Evolutionary conservation across 1,140 invertebrate genomes (phyloP).

Genomic region (Acromyrmex echinatior): DNA sequence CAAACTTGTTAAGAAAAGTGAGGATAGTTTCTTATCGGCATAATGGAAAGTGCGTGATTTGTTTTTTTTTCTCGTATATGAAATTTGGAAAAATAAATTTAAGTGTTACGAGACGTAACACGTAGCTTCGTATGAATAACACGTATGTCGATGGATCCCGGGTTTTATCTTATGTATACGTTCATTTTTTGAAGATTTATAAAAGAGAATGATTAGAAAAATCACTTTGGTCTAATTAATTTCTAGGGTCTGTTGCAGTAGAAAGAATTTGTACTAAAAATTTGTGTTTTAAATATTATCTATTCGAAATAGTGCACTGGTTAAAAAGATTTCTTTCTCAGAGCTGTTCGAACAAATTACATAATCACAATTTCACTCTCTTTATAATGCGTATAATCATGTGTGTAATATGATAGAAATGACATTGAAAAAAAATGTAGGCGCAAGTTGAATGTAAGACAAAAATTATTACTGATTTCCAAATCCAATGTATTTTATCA

Average conservation of each 20-base stretch:
- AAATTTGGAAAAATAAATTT: not conserved
- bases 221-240: not conserved
- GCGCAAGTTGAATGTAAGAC: not conserved
- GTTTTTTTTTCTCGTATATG: not conserved
- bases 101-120: not conserved
- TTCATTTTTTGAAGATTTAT: not conserved
- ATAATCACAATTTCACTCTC: not conserved
- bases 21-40: not conserved
- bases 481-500: not conserved
- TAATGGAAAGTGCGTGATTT: not conserved
- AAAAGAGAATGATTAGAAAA: not conserved
- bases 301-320: not conserved
- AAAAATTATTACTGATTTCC: not conserved
- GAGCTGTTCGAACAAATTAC: not conserved
- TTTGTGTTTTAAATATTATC: not conserved
- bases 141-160: not conserved
- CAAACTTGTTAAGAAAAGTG: constrained; percentile 10
- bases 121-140: not conserved
- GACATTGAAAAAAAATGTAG: not conserved
- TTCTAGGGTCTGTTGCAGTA: not conserved
- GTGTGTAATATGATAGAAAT: not conserved
- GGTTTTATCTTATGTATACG: not conserved
- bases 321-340: not conserved
- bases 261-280: not conserved
- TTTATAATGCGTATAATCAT: not conserved